phyloP scores from a whole-genome alignment of 1,140 invertebrate species.

The Oreohelix idahoensis region DNA sequence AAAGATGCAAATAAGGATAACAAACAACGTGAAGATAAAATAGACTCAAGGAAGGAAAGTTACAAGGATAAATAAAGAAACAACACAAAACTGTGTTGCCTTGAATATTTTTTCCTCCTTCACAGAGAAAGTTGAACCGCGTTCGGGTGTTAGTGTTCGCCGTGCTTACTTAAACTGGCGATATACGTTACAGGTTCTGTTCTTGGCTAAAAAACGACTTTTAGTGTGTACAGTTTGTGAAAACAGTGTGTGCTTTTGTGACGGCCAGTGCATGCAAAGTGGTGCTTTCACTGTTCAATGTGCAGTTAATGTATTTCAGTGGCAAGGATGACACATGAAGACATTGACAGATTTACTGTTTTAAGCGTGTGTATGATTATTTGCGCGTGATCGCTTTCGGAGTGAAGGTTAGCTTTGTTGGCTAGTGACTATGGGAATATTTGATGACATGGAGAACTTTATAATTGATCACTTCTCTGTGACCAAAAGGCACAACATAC shows the following conservation, averaged over 20 bases:
- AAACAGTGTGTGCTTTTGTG: too few relatives aligned
- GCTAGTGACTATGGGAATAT: conserved; percentile 34
- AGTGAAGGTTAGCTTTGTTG: not conserved
- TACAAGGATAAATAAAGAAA: not conserved
- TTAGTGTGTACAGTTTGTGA: not conserved
- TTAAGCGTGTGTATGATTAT: not conserved
- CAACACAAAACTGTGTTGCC: not conserved
- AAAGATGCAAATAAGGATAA: conserved; percentile 1
- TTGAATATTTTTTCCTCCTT: too few relatives aligned
- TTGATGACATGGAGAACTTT: conserved; percentile 42
- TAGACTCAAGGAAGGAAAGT: not conserved
- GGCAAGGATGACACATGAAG: not conserved
- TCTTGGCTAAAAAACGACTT: not conserved
- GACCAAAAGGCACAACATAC: conserved; percentile 37
- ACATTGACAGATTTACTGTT: not conserved
- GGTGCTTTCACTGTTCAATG: not conserved
- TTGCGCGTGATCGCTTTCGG: not conserved
- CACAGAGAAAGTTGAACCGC: too few relatives aligned
- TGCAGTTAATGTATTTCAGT: not conserved
- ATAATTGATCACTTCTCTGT: conserved; percentile 39
- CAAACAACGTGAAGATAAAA: not conserved
- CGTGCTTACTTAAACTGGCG: too few relatives aligned
- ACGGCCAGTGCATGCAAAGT: not conserved
- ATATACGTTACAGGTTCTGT: not conserved
- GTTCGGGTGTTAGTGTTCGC: too few relatives aligned